These are phyloP conservation scores for Trididemnum clinides DNA, from an alignment of 23 tunicate species.

Conservation along the genomic window DNA sequence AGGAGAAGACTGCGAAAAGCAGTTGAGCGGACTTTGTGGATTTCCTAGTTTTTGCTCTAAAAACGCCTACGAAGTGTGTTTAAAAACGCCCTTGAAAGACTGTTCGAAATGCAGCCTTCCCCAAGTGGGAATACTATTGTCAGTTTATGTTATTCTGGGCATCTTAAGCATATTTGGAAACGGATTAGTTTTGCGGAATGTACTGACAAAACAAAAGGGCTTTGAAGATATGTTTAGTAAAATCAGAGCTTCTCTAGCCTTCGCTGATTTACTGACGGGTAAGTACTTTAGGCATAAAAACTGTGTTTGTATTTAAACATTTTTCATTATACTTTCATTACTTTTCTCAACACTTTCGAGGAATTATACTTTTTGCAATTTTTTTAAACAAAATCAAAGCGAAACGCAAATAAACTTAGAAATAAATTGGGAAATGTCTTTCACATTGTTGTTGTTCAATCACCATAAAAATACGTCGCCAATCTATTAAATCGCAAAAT, in stretches of 20 bases:
- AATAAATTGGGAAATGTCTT: no score
- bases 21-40: conserved; percentile 4
- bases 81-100: neutral
- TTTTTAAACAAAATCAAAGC: no score
- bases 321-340: no score
- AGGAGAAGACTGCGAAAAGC: neutral
- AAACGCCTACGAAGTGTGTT: neutral
- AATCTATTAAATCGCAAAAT: no score
- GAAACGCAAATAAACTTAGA: no score
- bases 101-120: neutral
- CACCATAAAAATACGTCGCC: no score
- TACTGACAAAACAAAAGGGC: neutral
- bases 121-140: neutral
- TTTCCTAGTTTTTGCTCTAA: conserved; percentile 31
- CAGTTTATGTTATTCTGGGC: conserved; percentile 12
- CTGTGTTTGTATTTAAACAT: neutral
- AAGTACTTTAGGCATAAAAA: neutral
- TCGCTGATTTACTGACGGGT: conserved; percentile 54
- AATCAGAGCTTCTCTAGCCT: conserved; percentile 35
- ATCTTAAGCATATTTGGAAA: conserved; percentile 24
- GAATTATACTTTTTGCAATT: no score
- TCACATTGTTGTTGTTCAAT: no score
- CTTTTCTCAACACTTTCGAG: neutral
- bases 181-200: conserved; percentile 44
- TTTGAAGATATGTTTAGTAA: conserved; percentile 31